Base-by-base conservation (phyloP, 2,888 invertebrate species). In the Hyposoter dolosus region DNA sequence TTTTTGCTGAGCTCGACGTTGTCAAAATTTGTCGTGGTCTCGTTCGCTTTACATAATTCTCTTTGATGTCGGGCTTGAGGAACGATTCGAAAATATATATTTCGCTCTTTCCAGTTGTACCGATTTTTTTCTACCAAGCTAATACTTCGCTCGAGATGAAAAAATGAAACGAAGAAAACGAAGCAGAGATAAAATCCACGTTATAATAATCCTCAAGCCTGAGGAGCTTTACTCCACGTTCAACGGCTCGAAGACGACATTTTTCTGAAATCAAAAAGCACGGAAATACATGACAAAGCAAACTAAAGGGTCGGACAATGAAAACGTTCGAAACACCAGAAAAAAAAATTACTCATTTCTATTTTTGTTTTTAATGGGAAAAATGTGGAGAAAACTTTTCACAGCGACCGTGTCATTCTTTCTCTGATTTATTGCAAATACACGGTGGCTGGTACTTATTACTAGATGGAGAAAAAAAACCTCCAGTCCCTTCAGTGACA, bases 1-100 rank as follows among this genome's bases (percentile, higher is more conserved):
- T 66, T 35, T 66, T 66, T 9, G n/a, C 0, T 9, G n/a, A n/a
- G 9, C 66, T 19, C 40, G 40, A n/a, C 65, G 65, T n/a, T 35
- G 65, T 19, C 40, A 65, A 65, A 76, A 76, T 76, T 66, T 50
- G 47, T 35, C 47, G 45, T 35, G 15, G 35, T 65, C 65, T n/a
- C 19, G n/a, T 68, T 53, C 23, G 47, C 6, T 63, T 63, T 80
- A 47, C 32, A 53, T 74, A 50, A 50, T 78, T 82, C 63, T 68
- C 83, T 86, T 83, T 83, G 80, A 86, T 86, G 76, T 81, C 56
- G 50, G 9, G 17, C 19, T 43, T 23, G 53, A 50, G 43, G 23
- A 65, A 43, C 45, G 68, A 35, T 43, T 56, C 19, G 75, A 28
- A 83, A 74, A 68, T 69, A 81, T 77, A 86, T 71, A 83, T 81